Base-by-base conservation (phyloP, 2,888 invertebrate genomes). In the Athalia circularis region DNA sequence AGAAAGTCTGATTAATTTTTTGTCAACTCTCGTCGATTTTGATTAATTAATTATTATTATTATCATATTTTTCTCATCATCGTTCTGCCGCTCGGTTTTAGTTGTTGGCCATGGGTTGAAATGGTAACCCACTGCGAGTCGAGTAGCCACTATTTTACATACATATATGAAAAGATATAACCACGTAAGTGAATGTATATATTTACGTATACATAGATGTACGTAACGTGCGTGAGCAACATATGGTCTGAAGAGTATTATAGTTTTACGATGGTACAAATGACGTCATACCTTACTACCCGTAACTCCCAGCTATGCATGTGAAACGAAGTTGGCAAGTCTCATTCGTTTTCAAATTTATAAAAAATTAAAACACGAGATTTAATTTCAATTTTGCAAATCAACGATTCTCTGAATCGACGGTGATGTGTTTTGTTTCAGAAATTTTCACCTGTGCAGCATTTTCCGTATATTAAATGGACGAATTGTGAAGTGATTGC, bases 181-280 rank as follows among this genome's bases (percentile, higher is more conserved):
- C 29, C 29, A 29, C 29, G 29, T 29, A 29, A 29, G 29, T 29
- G 29, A 29, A 29, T 29, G 29, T 29, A 29, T 29, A 29, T 29
- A 29, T 29, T 29, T 29, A 29, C 2, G 29, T 29, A 29, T 29
- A 29, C 29, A 29, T 29, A 29, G 6, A 47, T 13, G 57, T 72
- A 59, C n/a, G 45, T 72, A 59, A 72, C 7, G 43, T 59, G 57
- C 72, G 72, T 59, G 72, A 47, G 57, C 59, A 45, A 59, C 72
- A 57, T 13, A 59, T 59, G 57, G 57, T 59, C 59, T 59, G 29
- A 45, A 59, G 59, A 72, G 13, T 45, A n/a, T n/a, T n/a, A n/a
- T n/a, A 8, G 57, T 72, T 57, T 6, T 29, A 47, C 72, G 47
- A 59, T 59, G 45, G 29, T 29, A 72, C 57, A 59, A 5, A 72